Percentiles rank a stretch among this genome's conserved stretches.
Evolutionary conservation across 2,113 vertebrate species (phyloP).

Genomic region (Tachysurus vachellii): DNA sequence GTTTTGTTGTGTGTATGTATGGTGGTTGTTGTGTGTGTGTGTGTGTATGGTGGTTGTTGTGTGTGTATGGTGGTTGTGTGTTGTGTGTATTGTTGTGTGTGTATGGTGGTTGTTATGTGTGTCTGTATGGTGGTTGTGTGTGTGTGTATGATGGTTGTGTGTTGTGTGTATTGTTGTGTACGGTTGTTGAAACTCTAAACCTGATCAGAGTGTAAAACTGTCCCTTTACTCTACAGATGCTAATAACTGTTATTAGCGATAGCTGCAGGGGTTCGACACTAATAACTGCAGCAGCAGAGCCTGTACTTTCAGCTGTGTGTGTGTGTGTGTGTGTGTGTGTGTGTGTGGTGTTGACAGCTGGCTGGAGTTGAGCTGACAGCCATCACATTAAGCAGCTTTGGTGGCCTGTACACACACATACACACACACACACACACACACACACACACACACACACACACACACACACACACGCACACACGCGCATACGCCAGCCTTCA

Average conservation of each 20-base stretch:
- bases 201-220: background rate
- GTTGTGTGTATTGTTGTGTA: background rate
- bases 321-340: background rate
- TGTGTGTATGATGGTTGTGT: background rate
- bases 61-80: background rate
- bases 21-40: background rate
- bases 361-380: no score
- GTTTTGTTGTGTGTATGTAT: background rate
- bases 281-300: conserved; percentile 14
- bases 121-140: background rate
- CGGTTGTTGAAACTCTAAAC: background rate
- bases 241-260: conserved; percentile 83
- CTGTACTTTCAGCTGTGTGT: background rate
- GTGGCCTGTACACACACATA: background rate
- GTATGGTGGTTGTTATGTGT: background rate
- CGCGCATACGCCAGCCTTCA: conserved; percentile 75
- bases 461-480: background rate
- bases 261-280: conserved; percentile 71
- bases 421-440: conserved; percentile 46
- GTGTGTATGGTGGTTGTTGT: background rate
- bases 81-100: no score
- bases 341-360: conserved; percentile 56
- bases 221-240: conserved; percentile 50
- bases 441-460: conserved; percentile 19
- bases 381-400: no score